These are phyloP conservation scores for Himantopus leucocephalus DNA, from an alignment of 2,113 vertebrate species.

Conservation along the genomic window DNA sequence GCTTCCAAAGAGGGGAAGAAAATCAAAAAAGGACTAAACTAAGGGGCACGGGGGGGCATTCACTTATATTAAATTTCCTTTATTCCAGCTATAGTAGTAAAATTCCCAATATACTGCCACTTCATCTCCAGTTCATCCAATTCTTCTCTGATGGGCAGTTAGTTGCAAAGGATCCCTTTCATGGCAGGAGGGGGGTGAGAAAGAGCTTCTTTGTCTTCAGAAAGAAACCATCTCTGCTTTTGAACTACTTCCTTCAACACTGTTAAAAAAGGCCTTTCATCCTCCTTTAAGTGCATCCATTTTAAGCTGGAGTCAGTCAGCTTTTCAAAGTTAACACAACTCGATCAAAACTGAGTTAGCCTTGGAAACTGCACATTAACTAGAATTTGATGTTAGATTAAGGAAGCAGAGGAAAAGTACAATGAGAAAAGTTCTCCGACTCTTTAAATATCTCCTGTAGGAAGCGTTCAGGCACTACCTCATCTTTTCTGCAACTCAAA, in stretches of 20 bases:
- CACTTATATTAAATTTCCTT: background rate
- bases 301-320: slow-evolving; percentile 47
- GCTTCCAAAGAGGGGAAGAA: slow-evolving; percentile 35
- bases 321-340: slow-evolving; percentile 44
- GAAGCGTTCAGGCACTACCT: background rate
- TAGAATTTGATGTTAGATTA: slow-evolving; percentile 11
- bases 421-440: background rate
- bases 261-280: slow-evolving; percentile 63
- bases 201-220: slow-evolving; percentile 63
- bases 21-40: background rate
- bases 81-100: slow-evolving; percentile 7
- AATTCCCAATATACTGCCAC: slow-evolving; percentile 27
- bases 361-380: slow-evolving; percentile 18
- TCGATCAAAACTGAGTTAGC: slow-evolving; percentile 42
- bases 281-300: slow-evolving; percentile 48
- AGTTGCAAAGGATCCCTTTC: slow-evolving; percentile 54
- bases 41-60: background rate
- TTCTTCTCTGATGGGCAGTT: slow-evolving; percentile 42
- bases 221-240: slow-evolving; percentile 59
- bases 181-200: background rate
- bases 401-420: background rate
- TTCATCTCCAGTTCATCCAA: slow-evolving; percentile 46
- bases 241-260: slow-evolving; percentile 64
- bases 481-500: background rate
- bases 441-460: slow-evolving; percentile 11